Percentiles rank a stretch among this genome's conserved stretches.
Conservation (phyloP, 2,797 vertebrate genomes). For the Urophycis tenuis region DNA sequence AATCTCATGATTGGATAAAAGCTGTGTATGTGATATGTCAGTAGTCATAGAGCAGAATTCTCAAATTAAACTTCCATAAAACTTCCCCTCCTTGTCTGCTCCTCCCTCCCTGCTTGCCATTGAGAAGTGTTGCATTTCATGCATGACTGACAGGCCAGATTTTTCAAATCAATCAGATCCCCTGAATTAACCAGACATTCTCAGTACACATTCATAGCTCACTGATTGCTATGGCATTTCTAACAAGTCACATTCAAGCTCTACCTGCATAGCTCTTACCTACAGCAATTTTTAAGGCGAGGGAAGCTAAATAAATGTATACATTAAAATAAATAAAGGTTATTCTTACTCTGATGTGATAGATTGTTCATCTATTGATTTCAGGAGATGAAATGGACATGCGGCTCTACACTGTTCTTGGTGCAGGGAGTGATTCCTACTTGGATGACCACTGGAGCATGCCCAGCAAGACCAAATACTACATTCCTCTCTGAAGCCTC, state of each 20-base stretch:
- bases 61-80: no score
- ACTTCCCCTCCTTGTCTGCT: no score
- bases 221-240: not conserved
- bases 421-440: not conserved
- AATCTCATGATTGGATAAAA: not conserved
- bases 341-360: not conserved
- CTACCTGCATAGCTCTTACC: not conserved
- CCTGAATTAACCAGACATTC: not conserved
- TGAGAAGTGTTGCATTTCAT: not conserved
- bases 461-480: conserved; percentile 6
- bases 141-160: not conserved
- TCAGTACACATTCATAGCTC: not conserved
- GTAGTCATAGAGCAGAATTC: not conserved
- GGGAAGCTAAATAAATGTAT: not conserved
- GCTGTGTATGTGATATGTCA: not conserved
- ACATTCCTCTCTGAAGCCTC: conserved; percentile 9
- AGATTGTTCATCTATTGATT: conserved; percentile 26
- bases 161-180: not conserved
- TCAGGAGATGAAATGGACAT: conserved; percentile 54
- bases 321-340: not conserved
- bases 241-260: not conserved
- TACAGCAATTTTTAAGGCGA: not conserved
- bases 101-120: no score
- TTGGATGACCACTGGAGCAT: conserved; percentile 27
- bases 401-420: conserved; percentile 55